Base-by-base conservation (phyloP, 2,797 vertebrate genomes). In the Acanthopagrus latus region DNA sequence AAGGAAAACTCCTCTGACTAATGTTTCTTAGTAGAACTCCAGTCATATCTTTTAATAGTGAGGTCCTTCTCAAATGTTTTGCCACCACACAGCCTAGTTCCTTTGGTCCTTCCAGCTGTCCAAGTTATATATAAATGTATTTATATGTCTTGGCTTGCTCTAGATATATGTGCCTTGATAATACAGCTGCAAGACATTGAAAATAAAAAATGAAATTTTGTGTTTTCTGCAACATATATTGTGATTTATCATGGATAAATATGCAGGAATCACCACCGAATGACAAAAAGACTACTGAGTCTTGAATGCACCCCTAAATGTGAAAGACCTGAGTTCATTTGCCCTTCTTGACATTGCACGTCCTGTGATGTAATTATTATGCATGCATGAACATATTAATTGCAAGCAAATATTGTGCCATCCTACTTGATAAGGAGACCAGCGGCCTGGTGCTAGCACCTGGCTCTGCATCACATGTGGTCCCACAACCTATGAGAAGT, bases 91-190 rank as follows among this genome's bases (percentile, higher is more conserved):
- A 46, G 3, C 12, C 12, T 29, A 16, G 8, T 57, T 78, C 52
- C 6, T 12, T 44, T n/a, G 25, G 17, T 20, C 14, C 13, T 67
- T 25, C 7, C 27, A 48, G 43, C 2, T 27, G 43, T 46, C 62
- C 23, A 25, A 33, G 25, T 50, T 44, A 66, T 64, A 51, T n/a
- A 68, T 41, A 46, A 71, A 46, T 25, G 7, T 33, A 33, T 38
- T 38, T 38, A 38, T n/a, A 57, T 33, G 51, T 57, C 12, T 54
- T 11, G 29, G n/a, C 4, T 12, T 55, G 44, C 57, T 81, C 23
- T 51, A 67, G 66, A 38, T 38, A 38, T 38, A 38, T 10, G 2
- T 38, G 38, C 33, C 33, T 33, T 8, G 33, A 33, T 8, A 33
- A 33, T 33, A 33, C 7, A 7, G 33, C 1, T 33, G 7, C 33